Evolutionary conservation across 2,797 vertebrate species (phyloP), one percentile per base, ranked within the genome.

Genomic region (Silurus lanzhouensis): DNA sequence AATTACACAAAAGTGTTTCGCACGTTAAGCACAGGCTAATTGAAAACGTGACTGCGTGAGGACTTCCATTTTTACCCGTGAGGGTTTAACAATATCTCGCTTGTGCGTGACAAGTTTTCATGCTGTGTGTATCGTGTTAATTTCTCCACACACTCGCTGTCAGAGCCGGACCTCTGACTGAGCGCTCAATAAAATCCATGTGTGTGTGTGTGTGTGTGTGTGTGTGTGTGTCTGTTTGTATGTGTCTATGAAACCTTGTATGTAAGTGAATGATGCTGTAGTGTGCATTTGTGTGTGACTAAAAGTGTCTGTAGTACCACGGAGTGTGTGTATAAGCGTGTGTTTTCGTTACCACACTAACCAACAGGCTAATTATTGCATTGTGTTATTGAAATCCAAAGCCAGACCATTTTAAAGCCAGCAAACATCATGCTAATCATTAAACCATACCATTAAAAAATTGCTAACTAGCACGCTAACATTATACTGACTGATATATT

Each of bases 1-100:
- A 92, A 94, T 95, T 92, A 94, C 87, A 86, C 52, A 44, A 64
- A 91, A 89, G 67, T 70, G 75, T 68, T 86, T 86, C 79, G 86
- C 76, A 76, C 61, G 14, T 82, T 89, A 77, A 85, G 67, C 48
- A 84, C 76, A 61, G 60, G 22, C 55, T 89, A 89, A 89, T 86
- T 84, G 86, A 87, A 79, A 87, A 86, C 38, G 79, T 81, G 79
- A 87, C 38, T 58, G 20, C 79, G 44, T 66, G 63, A 57, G 83
- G 52, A 79, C 66, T 70, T 27, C 1, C 12, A 38, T 60, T 66
- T 64, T 82, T 44, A 66, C 57, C 68, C 46, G 5, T 58, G n/a
- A 63, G 46, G 66, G 68, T 71, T 74, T 64, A 85, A 72, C 76
- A 74, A 57, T 27, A 74, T 81, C 68, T 14, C 31, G 22, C 61